Conservation (phyloP, 2,797 vertebrate species). For the Leuciscus waleckii region DNA sequence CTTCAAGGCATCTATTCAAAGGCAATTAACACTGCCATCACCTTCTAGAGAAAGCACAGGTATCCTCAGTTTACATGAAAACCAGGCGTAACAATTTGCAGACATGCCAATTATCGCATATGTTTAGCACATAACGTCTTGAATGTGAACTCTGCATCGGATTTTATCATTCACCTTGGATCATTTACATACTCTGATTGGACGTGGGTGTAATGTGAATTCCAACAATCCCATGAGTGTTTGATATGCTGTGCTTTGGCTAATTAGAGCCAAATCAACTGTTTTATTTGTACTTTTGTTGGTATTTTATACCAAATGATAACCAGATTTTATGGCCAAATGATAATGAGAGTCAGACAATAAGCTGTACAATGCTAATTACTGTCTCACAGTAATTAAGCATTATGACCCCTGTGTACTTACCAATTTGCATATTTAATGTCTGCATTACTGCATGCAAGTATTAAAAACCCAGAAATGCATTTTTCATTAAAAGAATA, state of each 20-base stretch:
- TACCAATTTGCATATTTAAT: conserved; percentile 73
- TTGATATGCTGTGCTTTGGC: conserved; percentile 28
- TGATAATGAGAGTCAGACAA: conserved; percentile 66
- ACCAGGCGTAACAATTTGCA: background rate
- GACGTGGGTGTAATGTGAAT: conserved; percentile 15
- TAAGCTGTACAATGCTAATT: conserved; percentile 56
- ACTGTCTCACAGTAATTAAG: conserved; percentile 68
- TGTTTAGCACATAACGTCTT: background rate
- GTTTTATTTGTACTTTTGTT: conserved; percentile 30
- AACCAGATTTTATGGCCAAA: background rate
- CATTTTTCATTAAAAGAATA: background rate
- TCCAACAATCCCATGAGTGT: background rate
- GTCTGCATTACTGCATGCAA: conserved; percentile 66
- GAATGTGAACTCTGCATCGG: background rate
- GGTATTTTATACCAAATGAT: conserved; percentile 13
- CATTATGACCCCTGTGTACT: conserved; percentile 66
- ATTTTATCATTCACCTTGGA: background rate
- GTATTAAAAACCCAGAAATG: background rate
- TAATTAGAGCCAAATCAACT: conserved; percentile 22
- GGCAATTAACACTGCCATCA: conserved; percentile 26
- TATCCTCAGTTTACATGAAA: background rate
- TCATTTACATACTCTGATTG: background rate
- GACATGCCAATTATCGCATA: conserved; percentile 10
- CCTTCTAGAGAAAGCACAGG: background rate
- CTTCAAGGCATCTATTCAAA: background rate